Evolutionary conservation across 2,113 vertebrate genomes (phyloP), one percentile per base, ranked within the genome.

Genomic region (Chaetura pelagica): DNA sequence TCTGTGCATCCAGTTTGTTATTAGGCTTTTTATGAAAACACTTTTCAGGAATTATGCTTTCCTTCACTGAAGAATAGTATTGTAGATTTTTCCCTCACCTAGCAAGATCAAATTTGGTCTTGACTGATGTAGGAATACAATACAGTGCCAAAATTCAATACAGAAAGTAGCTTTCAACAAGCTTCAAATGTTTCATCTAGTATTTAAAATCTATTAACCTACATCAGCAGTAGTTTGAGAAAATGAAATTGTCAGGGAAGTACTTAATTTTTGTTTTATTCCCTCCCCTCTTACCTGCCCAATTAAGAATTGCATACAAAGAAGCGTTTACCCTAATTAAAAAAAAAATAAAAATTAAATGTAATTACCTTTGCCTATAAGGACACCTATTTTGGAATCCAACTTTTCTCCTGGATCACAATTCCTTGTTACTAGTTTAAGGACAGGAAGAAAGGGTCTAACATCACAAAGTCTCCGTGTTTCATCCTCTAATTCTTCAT

Each of bases 321-420:
- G 69, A 32, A 44, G 69, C 83, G 9, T 46, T 66, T 26, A 55
- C 27, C 19, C 10, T 44, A 2, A 14, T n/a, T 46, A 46, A 46
- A 46, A 46, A 46, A 15, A 46, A 46, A n/a, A n/a, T n/a, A n/a
- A n/a, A n/a, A n/a, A n/a, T n/a, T 46, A 18, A 32, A 42, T 10
- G 4, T 12, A 72, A 93, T 98, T 98, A 99, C 99, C 99, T 99
- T 99, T 99, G 96, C 99, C 98, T 91, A 99, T 99, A 74, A 99
- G 99, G 72, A 99, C 99, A 52, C 99, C 99, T 71, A 99, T 99
- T 97, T 99, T 99, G 83, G 99, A 99, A 97, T 99, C 99, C 94
- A 99, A 97, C 91, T 99, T 99, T 96, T 99, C 99, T 21, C 98
- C 99, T 86, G 99, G 98, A 90, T 99, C 99, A 75, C 99, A 99